Evolutionary conservation across 2,797 vertebrate species (phyloP).

Genomic region (Sebastes variabilis): DNA sequence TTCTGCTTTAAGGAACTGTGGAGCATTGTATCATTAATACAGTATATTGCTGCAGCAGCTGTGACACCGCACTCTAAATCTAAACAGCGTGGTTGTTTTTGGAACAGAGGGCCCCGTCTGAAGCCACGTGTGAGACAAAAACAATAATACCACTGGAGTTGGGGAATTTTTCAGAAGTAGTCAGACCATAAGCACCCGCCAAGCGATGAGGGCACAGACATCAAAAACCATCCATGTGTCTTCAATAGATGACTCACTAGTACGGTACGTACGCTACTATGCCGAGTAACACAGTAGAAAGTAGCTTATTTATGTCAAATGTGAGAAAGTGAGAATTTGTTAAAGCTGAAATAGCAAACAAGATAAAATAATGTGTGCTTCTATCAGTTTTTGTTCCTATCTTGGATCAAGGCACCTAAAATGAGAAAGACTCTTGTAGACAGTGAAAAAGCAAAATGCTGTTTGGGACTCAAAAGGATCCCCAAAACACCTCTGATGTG

Average conservation of each 20-base stretch:
- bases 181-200: neutral
- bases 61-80: neutral
- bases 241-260: slow-evolving; percentile 24
- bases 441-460: neutral
- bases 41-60: neutral
- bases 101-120: neutral
- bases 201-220: slow-evolving; percentile 7
- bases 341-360: neutral
- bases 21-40: neutral
- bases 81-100: slow-evolving; percentile 10
- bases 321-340: neutral
- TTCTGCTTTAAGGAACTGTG: neutral
- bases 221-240: slow-evolving; percentile 22
- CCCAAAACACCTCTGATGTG: slow-evolving; percentile 4
- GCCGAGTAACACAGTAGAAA: neutral
- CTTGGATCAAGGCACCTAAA: neutral
- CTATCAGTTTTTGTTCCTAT: neutral
- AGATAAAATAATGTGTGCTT: neutral
- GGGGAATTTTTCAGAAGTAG: slow-evolving; percentile 6
- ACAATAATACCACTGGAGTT: slow-evolving; percentile 12
- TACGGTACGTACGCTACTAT: neutral
- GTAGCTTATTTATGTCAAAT: neutral
- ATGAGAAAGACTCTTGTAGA: neutral
- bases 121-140: slow-evolving; percentile 22
- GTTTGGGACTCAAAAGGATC: neutral